Percentiles rank a stretch among this genome's conserved stretches.
phyloP scores from a whole-genome alignment of 2,888 invertebrate genomes.

The Parnassius orleans region DNA sequence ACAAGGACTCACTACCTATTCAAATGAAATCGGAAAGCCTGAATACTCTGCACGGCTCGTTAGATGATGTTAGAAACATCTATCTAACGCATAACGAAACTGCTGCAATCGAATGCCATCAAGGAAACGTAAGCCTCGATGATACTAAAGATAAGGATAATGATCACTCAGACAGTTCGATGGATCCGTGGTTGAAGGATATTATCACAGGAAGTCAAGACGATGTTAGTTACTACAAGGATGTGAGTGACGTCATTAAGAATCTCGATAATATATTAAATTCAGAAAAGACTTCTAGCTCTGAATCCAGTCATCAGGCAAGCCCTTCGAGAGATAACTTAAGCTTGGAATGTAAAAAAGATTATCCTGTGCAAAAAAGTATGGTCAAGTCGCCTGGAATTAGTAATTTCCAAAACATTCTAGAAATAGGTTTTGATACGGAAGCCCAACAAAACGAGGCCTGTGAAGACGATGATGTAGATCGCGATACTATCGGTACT shows the following conservation, averaged over 20 bases:
- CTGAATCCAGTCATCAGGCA: constrained; percentile 80
- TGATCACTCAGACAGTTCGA: constrained; percentile 66
- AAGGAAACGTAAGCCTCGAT: constrained; percentile 61
- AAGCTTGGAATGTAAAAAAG: constrained; percentile 72
- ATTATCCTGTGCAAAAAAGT: constrained; percentile 63
- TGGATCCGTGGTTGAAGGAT: constrained; percentile 83
- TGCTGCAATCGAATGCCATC: constrained; percentile 64
- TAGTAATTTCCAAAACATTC: constrained; percentile 67
- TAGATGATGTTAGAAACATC: constrained; percentile 80
- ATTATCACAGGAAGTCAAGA: constrained; percentile 81
- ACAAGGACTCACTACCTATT: constrained; percentile 61
- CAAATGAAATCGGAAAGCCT: constrained; percentile 78
- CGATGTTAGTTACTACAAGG: constrained; percentile 81
- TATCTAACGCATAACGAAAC: constrained; percentile 72
- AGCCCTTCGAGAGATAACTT: constrained; percentile 76
- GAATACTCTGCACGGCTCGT: constrained; percentile 85
- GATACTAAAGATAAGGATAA: constrained; percentile 55
- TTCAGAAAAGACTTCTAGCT: constrained; percentile 81
- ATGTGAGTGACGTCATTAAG: constrained; percentile 83
- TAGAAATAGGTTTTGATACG: constrained; percentile 55
- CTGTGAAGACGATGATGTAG: constrained; percentile 59
- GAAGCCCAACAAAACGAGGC: constrained; percentile 44
- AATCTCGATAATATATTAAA: constrained; percentile 83
- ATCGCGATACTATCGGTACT: constrained; percentile 67
- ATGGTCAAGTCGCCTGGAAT: constrained; percentile 75